Conservation (phyloP, 2,888 invertebrate species). For the Cynaeus angustus region DNA sequence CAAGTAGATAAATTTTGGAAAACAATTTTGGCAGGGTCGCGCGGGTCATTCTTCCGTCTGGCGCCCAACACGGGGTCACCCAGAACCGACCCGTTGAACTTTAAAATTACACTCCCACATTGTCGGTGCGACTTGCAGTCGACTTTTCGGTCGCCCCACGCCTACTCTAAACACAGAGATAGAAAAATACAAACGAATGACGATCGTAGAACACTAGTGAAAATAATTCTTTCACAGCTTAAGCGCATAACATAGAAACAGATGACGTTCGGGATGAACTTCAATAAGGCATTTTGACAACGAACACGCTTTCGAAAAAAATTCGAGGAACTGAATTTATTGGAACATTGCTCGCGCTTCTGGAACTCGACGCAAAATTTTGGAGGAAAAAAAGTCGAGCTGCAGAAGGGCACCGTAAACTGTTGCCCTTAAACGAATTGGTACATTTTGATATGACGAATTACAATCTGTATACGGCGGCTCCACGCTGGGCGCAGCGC, state of each 20-base stretch:
- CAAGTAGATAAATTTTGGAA: background rate
- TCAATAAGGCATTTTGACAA: slow-evolving; percentile 29
- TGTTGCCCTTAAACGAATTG: slow-evolving; percentile 20
- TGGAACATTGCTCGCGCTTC: slow-evolving; percentile 11
- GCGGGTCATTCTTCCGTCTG: background rate
- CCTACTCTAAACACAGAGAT: background rate
- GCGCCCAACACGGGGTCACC: background rate
- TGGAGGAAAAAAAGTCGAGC: background rate
- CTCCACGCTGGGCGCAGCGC: too few species aligned
- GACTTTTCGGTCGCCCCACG: too few species aligned
- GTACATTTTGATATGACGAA: slow-evolving; percentile 56
- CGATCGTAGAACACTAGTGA: background rate
- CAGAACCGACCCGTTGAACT: too few species aligned
- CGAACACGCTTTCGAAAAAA: slow-evolving; percentile 17
- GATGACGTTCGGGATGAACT: slow-evolving; percentile 11
- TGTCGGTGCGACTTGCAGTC: too few species aligned
- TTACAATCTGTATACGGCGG: slow-evolving; percentile 44
- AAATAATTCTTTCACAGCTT: slow-evolving; percentile 7
- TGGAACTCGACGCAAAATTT: background rate
- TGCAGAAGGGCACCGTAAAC: slow-evolving; percentile 5
- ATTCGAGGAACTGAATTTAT: slow-evolving; percentile 2
- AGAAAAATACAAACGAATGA: slow-evolving; percentile 3
- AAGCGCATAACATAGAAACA: slow-evolving; percentile 20
- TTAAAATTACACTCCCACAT: too few species aligned
- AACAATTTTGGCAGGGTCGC: background rate